Evolutionary conservation across 64 coral and sea anemone genomes (phyloP), one percentile per base, ranked within the genome.

Genomic region (Pachyseris speciosa): DNA sequence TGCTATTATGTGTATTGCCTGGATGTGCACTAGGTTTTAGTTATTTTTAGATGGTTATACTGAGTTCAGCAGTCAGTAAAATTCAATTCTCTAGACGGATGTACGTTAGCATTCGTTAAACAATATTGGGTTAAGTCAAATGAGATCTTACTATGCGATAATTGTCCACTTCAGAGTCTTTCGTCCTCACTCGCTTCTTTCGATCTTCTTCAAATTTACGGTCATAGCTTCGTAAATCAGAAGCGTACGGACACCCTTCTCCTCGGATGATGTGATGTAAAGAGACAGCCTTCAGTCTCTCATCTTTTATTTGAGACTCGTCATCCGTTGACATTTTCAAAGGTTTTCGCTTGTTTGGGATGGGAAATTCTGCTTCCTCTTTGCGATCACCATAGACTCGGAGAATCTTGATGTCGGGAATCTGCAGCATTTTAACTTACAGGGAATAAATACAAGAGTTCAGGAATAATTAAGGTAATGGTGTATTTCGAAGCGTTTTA

Each of bases 251-350:
- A 39, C 87, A 94, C 32, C 13, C 19, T 6, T 12, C 16, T 27
- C 77, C 47, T 53, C 96, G 83, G 15, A 98, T 98, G 45, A 94
- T 73, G 61, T 98, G 88, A 91, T 98, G 96, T 3, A 98, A 38
- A 3, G 96, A 91, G 0, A 98, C 92, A 2, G 39, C 60, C 45
- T 73, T 88, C 0, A 95, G 72, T 9, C 88, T 43, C 1, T 83
- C 57, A 20, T 41, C 76, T 22, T 45, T n/a, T 11, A 75, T 87
- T 64, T 73, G 27, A 30, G 81, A 34, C 0, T 77, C 84, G 10
- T 84, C 64, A 1, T 67, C 64, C 0, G 64, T 88, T 12, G 26
- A 45, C 26, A 37, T 28, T 58, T 90, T 90, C 25, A 75, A 58
- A 5, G 42, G 40, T 9, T 40, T 88, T 31, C 91, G 50, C 33